phyloP scores from a whole-genome alignment of 2,888 invertebrate genomes.

The Marasmarcha lunaedactyla region DNA sequence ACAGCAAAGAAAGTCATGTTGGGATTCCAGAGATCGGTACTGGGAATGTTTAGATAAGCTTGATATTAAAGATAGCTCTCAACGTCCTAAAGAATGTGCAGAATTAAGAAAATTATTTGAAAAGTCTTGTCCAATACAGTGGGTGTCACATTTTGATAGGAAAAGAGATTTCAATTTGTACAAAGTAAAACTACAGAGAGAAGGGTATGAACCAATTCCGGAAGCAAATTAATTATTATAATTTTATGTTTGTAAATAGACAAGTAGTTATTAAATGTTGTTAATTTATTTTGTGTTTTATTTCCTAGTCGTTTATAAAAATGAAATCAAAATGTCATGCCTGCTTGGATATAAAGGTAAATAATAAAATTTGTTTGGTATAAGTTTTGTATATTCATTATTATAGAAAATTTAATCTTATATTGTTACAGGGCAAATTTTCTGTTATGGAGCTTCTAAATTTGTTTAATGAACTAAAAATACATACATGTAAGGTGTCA shows the following conservation, averaged over 20 bases:
- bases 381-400: too few species aligned
- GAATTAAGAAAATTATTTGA: constrained; percentile 81
- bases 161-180: constrained; percentile 89
- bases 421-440: too few species aligned
- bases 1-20: constrained; percentile 84
- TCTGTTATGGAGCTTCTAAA: too few species aligned
- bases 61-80: constrained; percentile 71
- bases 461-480: too few species aligned
- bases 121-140: constrained; percentile 82
- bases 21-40: constrained; percentile 86
- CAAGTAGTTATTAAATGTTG: constrained; percentile 27
- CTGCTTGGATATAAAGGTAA: not conserved
- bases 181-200: constrained; percentile 87
- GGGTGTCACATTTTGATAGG: constrained; percentile 96
- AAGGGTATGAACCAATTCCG: constrained; percentile 86
- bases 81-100: constrained; percentile 70
- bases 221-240: too few species aligned
- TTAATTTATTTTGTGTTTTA: constrained; percentile 42
- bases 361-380: too few species aligned
- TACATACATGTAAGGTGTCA: not conserved
- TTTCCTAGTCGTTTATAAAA: too few species aligned
- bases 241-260: constrained; percentile 43
- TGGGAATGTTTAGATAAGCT: constrained; percentile 89
- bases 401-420: too few species aligned
- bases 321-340: not conserved